Evolutionary conservation across 2,113 vertebrate genomes (phyloP), one percentile per base, ranked within the genome.

Genomic region (Physeter macrocephalus): DNA sequence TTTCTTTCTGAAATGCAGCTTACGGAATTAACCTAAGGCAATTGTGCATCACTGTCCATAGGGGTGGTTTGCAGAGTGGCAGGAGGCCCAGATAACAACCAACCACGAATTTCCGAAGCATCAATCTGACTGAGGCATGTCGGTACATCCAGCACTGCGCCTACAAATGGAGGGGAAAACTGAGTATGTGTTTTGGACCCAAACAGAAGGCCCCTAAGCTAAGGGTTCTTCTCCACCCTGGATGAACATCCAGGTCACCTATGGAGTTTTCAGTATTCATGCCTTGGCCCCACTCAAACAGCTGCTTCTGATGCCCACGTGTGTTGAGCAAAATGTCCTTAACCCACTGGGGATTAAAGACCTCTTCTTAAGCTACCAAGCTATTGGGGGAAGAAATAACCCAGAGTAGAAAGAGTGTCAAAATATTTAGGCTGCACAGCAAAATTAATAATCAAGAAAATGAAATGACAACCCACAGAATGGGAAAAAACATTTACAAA

Each of bases 1-100:
- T 66, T 57, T 54, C 52, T 85, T 66, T 78, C 21, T 84, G 43
- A 67, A 95, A 96, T 86, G 49, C 27, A 91, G 61, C 62, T 88
- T 78, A 89, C 25, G 31, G 83, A 92, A 69, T 97, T 41, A 95
- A n/a, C 80, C 39, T 80, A 85, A 92, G 59, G 72, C 95, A 94
- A 84, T 31, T 85, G 86, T 80, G 52, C 36, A 82, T 77, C 43
- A 4, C 14, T 31, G 5, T 71, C 59, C 64, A 41, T 9, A 87
- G 21, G 57, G 49, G 49, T 43, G 46, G 64, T 81, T 86, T 67
- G 18, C 11, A 91, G 54, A 72, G 72, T 8, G 39, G 41, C 74
- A 34, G 31, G 66, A 67, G 27, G 71, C 54, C 49, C 82, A 36
- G 57, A 77, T 72, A 88, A 94, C 39, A 78, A 77, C 13, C 21